Conservation (phyloP, 2,113 vertebrate genomes). For the Arothron firmamentum region DNA sequence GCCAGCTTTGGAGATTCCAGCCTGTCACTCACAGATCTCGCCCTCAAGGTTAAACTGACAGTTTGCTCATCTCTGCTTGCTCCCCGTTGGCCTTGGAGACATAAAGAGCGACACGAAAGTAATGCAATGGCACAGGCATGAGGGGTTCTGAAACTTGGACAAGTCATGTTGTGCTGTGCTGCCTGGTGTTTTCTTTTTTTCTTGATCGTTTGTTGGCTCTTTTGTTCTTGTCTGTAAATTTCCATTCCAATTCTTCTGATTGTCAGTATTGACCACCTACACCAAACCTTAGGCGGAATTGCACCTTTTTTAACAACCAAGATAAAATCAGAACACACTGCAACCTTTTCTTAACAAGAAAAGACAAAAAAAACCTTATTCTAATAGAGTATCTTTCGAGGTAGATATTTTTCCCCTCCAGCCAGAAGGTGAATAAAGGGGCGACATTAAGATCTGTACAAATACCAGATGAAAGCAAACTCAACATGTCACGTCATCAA, state of each 20-base stretch:
- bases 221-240: slow-evolving; percentile 17
- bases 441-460: no score
- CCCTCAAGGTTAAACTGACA: slow-evolving; percentile 54
- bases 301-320: slow-evolving; percentile 11
- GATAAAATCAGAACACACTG: slow-evolving; percentile 12
- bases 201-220: no score
- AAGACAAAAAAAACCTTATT: no score
- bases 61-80: slow-evolving; percentile 39
- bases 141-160: slow-evolving; percentile 21
- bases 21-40: slow-evolving; percentile 52
- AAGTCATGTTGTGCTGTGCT: no score
- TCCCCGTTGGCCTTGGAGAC: slow-evolving; percentile 48
- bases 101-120: slow-evolving; percentile 32
- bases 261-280: slow-evolving; percentile 1
- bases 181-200: no score
- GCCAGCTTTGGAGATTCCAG: slow-evolving; percentile 24
- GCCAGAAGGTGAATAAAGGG: no score
- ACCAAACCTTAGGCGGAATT: slow-evolving; percentile 6
- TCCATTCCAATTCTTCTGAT: slow-evolving; percentile 7
- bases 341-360: neutral
- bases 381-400: no score
- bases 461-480: no score
- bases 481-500: no score
- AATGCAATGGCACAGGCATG: slow-evolving; percentile 42
- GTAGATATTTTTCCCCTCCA: no score